Conservation (phyloP, 2,797 vertebrate species). For the Enteromius viviparus region DNA sequence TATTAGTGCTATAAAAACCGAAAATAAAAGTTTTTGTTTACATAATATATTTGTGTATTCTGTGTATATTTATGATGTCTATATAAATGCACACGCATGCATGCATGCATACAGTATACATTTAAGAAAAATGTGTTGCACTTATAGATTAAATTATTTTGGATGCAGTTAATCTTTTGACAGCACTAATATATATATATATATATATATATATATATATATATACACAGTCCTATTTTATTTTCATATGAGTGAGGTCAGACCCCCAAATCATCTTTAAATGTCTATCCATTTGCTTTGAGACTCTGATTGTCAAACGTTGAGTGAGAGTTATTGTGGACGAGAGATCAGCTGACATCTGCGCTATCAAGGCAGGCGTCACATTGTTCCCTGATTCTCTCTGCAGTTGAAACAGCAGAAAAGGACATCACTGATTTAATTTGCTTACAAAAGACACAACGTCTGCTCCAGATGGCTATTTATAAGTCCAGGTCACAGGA, state of each 20-base stretch:
- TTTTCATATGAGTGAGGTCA: background rate
- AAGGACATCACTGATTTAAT: conserved; percentile 60
- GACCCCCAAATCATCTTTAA: background rate
- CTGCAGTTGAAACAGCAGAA: conserved; percentile 20
- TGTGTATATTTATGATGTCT: no score
- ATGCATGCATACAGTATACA: no score
- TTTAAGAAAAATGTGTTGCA: no score
- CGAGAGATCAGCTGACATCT: background rate
- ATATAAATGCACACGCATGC: no score
- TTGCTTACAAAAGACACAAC: conserved; percentile 47
- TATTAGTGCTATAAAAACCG: no score
- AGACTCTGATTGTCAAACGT: background rate
- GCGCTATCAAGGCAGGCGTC: background rate
- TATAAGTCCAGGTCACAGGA: conserved; percentile 40
- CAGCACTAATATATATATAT: no score
- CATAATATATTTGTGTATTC: no score
- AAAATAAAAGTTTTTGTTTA: no score
- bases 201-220: no score
- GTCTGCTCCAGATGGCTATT: conserved; percentile 49
- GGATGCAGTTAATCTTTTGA: no score
- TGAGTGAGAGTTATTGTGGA: background rate
- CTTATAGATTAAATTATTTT: no score
- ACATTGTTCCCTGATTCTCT: conserved; percentile 15
- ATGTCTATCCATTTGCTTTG: background rate
- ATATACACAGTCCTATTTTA: background rate